Conservation (phyloP, 2,797 vertebrate genomes). For the Pampus argenteus region DNA sequence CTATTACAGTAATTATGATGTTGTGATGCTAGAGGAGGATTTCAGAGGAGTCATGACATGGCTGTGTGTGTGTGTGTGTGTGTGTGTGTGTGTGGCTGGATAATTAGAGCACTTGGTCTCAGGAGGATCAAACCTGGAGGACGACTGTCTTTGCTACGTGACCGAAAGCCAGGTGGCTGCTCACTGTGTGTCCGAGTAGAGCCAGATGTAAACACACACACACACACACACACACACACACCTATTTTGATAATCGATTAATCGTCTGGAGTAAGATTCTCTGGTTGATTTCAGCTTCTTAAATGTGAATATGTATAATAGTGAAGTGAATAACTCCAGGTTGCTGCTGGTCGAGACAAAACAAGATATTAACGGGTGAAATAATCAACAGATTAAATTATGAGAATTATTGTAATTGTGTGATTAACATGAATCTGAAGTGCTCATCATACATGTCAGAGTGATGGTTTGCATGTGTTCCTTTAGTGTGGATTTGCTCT, state of each 20-base stretch:
- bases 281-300: too few species aligned
- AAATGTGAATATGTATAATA: too few species aligned
- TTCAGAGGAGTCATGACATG: conserved; percentile 18
- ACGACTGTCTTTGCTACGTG: conserved; percentile 70
- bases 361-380: too few species aligned
- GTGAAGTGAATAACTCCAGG: too few species aligned
- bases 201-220: conserved; percentile 52
- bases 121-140: conserved; percentile 70
- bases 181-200: conserved; percentile 24
- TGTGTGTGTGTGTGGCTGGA: conserved; percentile 30
- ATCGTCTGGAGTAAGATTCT: too few species aligned
- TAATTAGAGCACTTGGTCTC: conserved; percentile 76
- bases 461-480: not conserved
- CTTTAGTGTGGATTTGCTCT: conserved; percentile 4
- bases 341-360: too few species aligned
- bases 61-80: conserved; percentile 22
- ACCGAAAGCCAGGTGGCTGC: conserved; percentile 61
- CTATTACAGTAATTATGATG: conserved; percentile 50
- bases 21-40: conserved; percentile 40
- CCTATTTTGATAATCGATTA: not conserved
- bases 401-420: not conserved
- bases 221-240: conserved; percentile 19
- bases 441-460: not conserved
- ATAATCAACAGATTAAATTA: not conserved
- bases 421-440: not conserved